A percentile compares a stretch with the other conserved stretches of the same genome.
Evolutionary conservation across 2,888 invertebrate genomes (phyloP).

Genomic region (Acleris emargana): DNA sequence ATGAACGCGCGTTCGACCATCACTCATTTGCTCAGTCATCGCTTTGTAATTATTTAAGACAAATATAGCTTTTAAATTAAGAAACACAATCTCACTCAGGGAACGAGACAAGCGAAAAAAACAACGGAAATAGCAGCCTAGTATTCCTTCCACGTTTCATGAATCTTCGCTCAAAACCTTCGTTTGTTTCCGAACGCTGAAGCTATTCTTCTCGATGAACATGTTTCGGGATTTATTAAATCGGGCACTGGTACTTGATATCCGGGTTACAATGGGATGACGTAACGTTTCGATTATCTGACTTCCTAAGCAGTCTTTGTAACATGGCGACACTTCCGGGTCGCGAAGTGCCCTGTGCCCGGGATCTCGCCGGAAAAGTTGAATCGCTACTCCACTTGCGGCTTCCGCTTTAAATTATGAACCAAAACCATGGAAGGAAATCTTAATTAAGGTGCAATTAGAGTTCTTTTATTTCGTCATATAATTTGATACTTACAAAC

Average conservation of each 20-base stretch:
- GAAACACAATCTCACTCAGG: slow-evolving; percentile 19
- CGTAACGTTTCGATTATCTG: slow-evolving; percentile 51
- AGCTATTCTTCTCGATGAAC: slow-evolving; percentile 22
- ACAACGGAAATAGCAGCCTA: slow-evolving; percentile 22
- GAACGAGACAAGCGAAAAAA: slow-evolving; percentile 16
- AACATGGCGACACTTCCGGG: slow-evolving; percentile 54
- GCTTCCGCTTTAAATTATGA: slow-evolving; percentile 47
- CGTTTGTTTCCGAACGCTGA: slow-evolving; percentile 12
- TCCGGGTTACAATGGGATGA: slow-evolving; percentile 45
- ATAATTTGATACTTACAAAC: not conserved
- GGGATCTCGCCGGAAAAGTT: slow-evolving; percentile 56
- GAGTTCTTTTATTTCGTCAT: not conserved
- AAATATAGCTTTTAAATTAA: slow-evolving; percentile 35
- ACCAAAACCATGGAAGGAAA: slow-evolving; percentile 12
- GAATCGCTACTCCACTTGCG: slow-evolving; percentile 55
- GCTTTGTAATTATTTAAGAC: slow-evolving; percentile 49
- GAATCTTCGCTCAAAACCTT: slow-evolving; percentile 21
- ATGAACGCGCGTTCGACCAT: slow-evolving; percentile 48
- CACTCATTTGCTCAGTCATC: slow-evolving; percentile 56
- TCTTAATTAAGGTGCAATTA: slow-evolving; percentile 6
- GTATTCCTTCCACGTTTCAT: slow-evolving; percentile 28
- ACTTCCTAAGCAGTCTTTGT: slow-evolving; percentile 53
- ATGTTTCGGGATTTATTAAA: slow-evolving; percentile 34
- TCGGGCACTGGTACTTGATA: slow-evolving; percentile 47
- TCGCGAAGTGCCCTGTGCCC: slow-evolving; percentile 55